Base-by-base conservation (phyloP, 2,797 vertebrate genomes). In the Gephyroberyx darwinii region DNA sequence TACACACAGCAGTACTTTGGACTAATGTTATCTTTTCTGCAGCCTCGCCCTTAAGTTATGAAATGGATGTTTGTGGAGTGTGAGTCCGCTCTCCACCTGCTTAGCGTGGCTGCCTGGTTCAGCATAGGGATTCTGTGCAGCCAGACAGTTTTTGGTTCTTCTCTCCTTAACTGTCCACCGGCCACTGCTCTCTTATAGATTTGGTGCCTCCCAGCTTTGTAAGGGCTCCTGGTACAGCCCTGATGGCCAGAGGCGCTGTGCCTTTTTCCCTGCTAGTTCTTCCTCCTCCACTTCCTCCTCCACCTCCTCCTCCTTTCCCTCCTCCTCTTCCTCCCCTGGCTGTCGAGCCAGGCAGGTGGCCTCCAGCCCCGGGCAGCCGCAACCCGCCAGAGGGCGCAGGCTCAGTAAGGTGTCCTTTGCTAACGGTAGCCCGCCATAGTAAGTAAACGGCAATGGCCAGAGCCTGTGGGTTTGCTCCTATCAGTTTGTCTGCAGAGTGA, bases 341-440 rank as follows among this genome's bases (percentile, higher is more conserved):
- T 85, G 83, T 68, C 81, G 81, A 80, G 81, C 88, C 85, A 92
- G 91, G 78, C 90, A 87, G 79, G 88, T 88, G 83, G 69, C 86
- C 88, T 92, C 90, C 92, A 87, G 89, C 82, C 89, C 68, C 35
- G 87, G 82, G 65, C 91, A 81, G 65, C 86, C 83, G 76, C 92
- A 87, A 80, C 83, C 84, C 88, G 92, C 89, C 91, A 83, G 92
- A 93, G 90, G 87, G 80, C 90, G 93, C 85, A 89, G 91, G 89
- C 82, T 87, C 86, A 91, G 85, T 93, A 87, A 94, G 86, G 91
- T 81, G 86, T 57, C 88, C 91, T 93, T 85, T 84, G 84, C 88
- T 90, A 89, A 93, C 84, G 66, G 85, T 93, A 94, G 92, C 87
- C 94, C 89, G 68, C 86, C 14, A 79, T 94, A 95, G 92, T 95